A percentile compares a stretch with the other conserved stretches of the same genome.
These are phyloP conservation scores for Drosophila conformis DNA, from an alignment of 2,888 invertebrate species.

Conservation along the genomic window DNA sequence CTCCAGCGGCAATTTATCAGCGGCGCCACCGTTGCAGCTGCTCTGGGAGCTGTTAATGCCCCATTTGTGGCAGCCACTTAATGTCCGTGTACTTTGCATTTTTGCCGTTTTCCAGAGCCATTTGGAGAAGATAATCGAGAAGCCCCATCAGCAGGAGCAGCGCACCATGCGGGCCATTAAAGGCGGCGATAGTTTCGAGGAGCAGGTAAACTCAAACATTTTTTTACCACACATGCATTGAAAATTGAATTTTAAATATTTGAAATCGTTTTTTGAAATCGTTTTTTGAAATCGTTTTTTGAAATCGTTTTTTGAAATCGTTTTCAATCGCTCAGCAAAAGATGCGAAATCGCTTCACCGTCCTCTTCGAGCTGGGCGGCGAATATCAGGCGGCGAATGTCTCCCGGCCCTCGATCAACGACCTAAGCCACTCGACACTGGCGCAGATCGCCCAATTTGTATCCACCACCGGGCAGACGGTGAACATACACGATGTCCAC, in stretches of 20 bases:
- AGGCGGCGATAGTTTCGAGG: conserved; percentile 88
- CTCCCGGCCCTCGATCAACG: conserved; percentile 87
- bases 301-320: neutral
- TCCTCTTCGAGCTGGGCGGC: conserved; percentile 93
- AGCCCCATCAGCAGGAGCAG: conserved; percentile 87
- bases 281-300: neutral
- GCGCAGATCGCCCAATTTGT: conserved; percentile 95
- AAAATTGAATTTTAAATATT: neutral
- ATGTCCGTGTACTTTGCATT: conserved; percentile 52
- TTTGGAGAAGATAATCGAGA: conserved; percentile 93
- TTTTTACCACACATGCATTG: neutral
- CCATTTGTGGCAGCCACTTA: conserved; percentile 74
- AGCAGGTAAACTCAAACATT: conserved; percentile 84
- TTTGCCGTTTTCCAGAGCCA: conserved; percentile 88
- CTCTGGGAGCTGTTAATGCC: conserved; percentile 34
- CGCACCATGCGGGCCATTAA: conserved; percentile 86
- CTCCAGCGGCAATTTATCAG: conserved; percentile 54
- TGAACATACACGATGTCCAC: conserved; percentile 95
- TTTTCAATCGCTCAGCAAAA: conserved; percentile 66
- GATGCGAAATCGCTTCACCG: conserved; percentile 89
- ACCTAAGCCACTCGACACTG: conserved; percentile 89
- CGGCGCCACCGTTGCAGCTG: conserved; percentile 9
- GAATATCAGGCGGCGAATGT: conserved; percentile 89
- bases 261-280: conserved; percentile 3
- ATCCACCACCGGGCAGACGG: conserved; percentile 93